Base-by-base conservation (phyloP, 2,797 vertebrate species). In the Centroberyx gerrardi region DNA sequence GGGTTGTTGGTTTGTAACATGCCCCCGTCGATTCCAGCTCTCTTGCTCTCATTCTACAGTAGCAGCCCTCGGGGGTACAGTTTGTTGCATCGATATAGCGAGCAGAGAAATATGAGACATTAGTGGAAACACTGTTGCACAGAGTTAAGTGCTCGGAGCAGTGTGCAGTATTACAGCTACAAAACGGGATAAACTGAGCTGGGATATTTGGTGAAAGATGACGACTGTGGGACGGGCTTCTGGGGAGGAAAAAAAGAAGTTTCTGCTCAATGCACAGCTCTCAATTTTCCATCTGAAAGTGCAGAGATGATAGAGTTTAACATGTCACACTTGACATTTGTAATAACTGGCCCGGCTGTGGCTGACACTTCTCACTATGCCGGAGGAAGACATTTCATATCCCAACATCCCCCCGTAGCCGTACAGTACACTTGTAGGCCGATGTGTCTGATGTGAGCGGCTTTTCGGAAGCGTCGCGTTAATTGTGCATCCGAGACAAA, bases 11-110 rank as follows among this genome's bases (percentile, higher is more conserved):
- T 62, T 66, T 46, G 75, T 54, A 79, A 83, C 82, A 81, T 81
- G 76, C 56, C 66, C 68, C n/a, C 36, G 69, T 87, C 84, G 84
- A 42, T 82, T 82, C 64, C 69, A 67, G 81, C 81, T 73, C 68
- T 18, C 22, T 38, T 68, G 74, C 74, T 73, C 83, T 87, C 81
- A 76, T 80, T 88, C 71, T 87, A 78, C 76, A 60, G 79, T 67
- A 68, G 80, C 78, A 29, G 82, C 78, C 90, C 92, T 83, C 88
- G 0, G 81, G 90, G 84, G 84, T 49, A 82, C 82, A 81, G 80
- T 94, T 93, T 88, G 90, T 93, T 87, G 87, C 80, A 76, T 76
- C 80, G 84, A 90, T 72, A 87, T 82, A 83, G 81, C 18, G 81
- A 85, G 78, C 72, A 79, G 81, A 87, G 89, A 90, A 88, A 92